Conservation (phyloP, 2,797 vertebrate genomes). For the Hyperoplus immaculatus region DNA sequence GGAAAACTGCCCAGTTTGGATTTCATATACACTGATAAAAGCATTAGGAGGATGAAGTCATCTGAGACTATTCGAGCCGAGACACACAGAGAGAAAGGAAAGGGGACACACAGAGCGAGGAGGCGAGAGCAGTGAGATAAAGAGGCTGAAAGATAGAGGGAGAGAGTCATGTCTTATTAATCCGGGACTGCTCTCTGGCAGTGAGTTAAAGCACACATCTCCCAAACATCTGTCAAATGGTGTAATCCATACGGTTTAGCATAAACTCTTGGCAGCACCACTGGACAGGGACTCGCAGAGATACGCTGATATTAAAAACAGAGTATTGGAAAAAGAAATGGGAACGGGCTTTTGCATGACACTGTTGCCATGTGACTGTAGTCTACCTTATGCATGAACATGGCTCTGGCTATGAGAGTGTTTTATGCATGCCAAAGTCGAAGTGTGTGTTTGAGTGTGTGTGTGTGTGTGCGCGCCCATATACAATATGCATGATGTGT, state of each 20-base stretch:
- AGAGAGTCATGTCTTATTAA: constrained; percentile 81
- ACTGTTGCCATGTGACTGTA: constrained; percentile 40
- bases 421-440: constrained; percentile 40
- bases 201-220: constrained; percentile 79
- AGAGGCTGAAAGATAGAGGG: constrained; percentile 58
- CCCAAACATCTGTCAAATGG: constrained; percentile 86
- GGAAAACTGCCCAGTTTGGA: constrained; percentile 55
- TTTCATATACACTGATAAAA: constrained; percentile 75
- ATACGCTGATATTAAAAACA: constrained; percentile 67
- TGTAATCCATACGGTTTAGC: constrained; percentile 86
- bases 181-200: constrained; percentile 75
- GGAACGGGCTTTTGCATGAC: constrained; percentile 42
- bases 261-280: constrained; percentile 79
- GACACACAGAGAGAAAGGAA: constrained; percentile 47
- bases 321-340: constrained; percentile 55
- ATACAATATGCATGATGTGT: constrained; percentile 61
- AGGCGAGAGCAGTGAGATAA: constrained; percentile 54
- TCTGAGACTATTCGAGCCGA: constrained; percentile 66
- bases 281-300: constrained; percentile 58
- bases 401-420: constrained; percentile 26
- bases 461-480: constrained; percentile 2
- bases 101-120: constrained; percentile 35
- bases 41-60: constrained; percentile 72
- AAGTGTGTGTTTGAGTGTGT: too few species aligned
- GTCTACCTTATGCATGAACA: constrained; percentile 42